Evolutionary conservation across 2,797 vertebrate species (phyloP).

Genomic region (Loris lydekkerianus): DNA sequence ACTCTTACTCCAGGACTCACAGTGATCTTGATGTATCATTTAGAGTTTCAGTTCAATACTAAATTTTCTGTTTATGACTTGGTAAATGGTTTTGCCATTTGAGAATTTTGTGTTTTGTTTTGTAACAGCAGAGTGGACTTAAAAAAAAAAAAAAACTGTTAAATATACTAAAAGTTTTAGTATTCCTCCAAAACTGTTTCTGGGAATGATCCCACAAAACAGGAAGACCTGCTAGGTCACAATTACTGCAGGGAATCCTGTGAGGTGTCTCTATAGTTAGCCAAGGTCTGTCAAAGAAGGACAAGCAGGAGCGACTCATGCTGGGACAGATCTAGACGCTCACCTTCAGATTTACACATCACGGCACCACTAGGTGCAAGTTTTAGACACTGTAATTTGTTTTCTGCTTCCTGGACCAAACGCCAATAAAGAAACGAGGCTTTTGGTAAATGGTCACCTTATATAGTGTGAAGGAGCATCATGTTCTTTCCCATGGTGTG

Average conservation of each 20-base stretch:
- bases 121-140: constrained; percentile 34
- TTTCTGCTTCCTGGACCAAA: not conserved
- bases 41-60: constrained; percentile 48
- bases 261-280: not conserved
- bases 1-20: not conserved
- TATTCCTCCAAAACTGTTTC: not conserved
- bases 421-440: not conserved
- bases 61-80: constrained; percentile 67
- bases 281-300: not conserved
- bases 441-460: not conserved
- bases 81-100: constrained; percentile 73
- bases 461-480: not conserved
- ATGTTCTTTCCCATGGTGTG: not conserved
- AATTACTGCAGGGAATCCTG: not conserved
- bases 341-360: not conserved
- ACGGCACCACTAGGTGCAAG: not conserved
- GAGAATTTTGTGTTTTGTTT: constrained; percentile 38
- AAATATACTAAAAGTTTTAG: constrained; percentile 23
- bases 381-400: not conserved
- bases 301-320: no score
- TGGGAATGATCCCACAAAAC: not conserved
- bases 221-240: not conserved
- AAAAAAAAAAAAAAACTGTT: constrained; percentile 17
- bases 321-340: not conserved
- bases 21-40: constrained; percentile 25